Evolutionary conservation across 2,113 vertebrate species (phyloP), one percentile per base, ranked within the genome.

Genomic region (Hucho hucho): DNA sequence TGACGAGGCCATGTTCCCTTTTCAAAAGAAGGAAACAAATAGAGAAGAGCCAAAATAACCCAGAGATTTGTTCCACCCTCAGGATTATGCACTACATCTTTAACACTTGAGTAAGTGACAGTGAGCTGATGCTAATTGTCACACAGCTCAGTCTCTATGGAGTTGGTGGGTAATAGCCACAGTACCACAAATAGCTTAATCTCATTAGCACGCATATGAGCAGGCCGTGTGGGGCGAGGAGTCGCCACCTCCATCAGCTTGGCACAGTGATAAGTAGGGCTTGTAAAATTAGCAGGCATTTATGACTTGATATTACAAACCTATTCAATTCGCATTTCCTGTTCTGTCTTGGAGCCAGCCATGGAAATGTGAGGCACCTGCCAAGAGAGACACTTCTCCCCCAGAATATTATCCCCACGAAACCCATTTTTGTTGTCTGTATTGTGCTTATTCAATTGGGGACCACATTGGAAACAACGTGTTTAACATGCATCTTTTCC

Each of bases 141-240:
- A 53, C 2, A 53, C 4, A 14, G 49, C 49, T 53, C 16, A 18
- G 49, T 53, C 49, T 1, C 26, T 64, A 12, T 49, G 29, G 74
- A 77, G 73, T 61, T 53, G 12, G 16, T 12, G 76, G 75, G 75
- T 80, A 37, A 64, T 43, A 72, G 20, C 53, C 25, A 18, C 63
- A 56, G 78, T 25, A 77, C 78, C 64, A 25, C 76, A 83, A 87
- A 89, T 86, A 89, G 82, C 78, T 71, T 82, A 6, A 83, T 83
- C 80, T 84, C 78, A 86, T 88, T 86, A 85, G 25, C 66, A 75
- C 78, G 73, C 2, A 24, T 43, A 74, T 65, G 46, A 84, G 73
- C 77, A 72, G 79, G 77, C 67, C 70, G 68, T 59, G 2, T 70
- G 86, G 72, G 73, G 67, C 71, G 74, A 82, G 78, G 18, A 82